phyloP scores from a whole-genome alignment of 2,797 vertebrate genomes.

The Squalus acanthias region DNA sequence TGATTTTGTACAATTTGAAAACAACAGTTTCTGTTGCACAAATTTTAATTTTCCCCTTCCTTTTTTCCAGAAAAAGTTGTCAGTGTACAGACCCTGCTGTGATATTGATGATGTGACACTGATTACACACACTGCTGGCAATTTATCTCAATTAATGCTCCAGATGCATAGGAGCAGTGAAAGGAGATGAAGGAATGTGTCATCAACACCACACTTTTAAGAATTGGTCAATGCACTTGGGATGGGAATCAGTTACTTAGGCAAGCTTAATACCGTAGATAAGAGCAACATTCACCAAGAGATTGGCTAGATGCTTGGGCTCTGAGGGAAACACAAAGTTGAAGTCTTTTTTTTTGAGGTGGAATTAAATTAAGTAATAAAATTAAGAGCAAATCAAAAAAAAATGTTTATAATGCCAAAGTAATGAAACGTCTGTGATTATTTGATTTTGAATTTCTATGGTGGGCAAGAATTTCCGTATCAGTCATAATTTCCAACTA shows the following conservation, averaged over 20 bases:
- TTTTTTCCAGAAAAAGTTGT: not conserved
- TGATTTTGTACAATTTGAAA: not conserved
- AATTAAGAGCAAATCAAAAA: not conserved
- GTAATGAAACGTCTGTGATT: not conserved
- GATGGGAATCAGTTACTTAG: slow-evolving; percentile 9
- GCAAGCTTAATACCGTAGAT: slow-evolving; percentile 14
- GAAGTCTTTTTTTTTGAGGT: not conserved
- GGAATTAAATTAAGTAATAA: not conserved
- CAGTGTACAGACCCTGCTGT: slow-evolving; percentile 15
- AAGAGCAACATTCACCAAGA: not conserved
- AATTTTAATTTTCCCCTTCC: not conserved
- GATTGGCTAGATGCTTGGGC: not conserved
- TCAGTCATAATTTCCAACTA: not conserved
- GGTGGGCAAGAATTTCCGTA: not conserved
- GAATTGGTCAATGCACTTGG: slow-evolving; percentile 33
- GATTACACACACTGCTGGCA: slow-evolving; percentile 37
- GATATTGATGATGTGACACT: accelerated
- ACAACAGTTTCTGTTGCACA: not conserved
- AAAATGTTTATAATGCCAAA: not conserved
- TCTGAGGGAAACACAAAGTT: not conserved
- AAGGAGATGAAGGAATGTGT: not conserved
- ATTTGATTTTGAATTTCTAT: not conserved
- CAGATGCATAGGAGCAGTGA: slow-evolving; percentile 36
- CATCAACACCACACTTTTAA: slow-evolving; percentile 36
- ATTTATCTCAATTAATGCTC: slow-evolving; percentile 38